Conservation (phyloP, 2,888 invertebrate species). For the Hemaris fuciformis region DNA sequence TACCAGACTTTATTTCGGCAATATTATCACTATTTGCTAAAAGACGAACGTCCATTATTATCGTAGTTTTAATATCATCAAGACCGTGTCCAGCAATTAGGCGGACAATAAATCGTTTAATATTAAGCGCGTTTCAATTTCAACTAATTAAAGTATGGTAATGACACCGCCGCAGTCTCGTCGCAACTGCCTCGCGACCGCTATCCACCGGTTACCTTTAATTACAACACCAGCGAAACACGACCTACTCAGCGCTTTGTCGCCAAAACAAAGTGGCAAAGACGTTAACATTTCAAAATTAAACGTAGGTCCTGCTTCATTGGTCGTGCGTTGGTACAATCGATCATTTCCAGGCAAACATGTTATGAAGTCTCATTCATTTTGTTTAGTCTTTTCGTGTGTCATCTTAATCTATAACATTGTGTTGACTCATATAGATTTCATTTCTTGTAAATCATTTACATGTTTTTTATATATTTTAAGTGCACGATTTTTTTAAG, state of each 20-base stretch:
- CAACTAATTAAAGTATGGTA: slow-evolving; percentile 21
- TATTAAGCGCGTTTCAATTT: slow-evolving; percentile 28
- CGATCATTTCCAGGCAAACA: slow-evolving; percentile 16
- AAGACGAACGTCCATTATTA: slow-evolving; percentile 17
- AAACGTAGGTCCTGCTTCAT: slow-evolving; percentile 6
- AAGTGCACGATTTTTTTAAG: no score
- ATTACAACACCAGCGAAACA: slow-evolving; percentile 17
- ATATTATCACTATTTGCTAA: slow-evolving; percentile 14
- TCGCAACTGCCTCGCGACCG: slow-evolving; percentile 30
- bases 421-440: background rate
- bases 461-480: no score
- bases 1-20: background rate
- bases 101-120: background rate
- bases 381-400: background rate
- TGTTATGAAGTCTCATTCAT: background rate
- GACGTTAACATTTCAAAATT: slow-evolving; percentile 9
- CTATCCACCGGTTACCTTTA: slow-evolving; percentile 27
- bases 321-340: slow-evolving; percentile 16
- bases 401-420: background rate
- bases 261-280: background rate
- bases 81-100: background rate
- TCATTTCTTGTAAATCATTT: no score
- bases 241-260: slow-evolving; percentile 17
- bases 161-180: slow-evolving; percentile 26
- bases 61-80: background rate